Evolutionary conservation across 2,888 invertebrate species (phyloP).

Genomic region (Eupithecia tripunctaria): DNA sequence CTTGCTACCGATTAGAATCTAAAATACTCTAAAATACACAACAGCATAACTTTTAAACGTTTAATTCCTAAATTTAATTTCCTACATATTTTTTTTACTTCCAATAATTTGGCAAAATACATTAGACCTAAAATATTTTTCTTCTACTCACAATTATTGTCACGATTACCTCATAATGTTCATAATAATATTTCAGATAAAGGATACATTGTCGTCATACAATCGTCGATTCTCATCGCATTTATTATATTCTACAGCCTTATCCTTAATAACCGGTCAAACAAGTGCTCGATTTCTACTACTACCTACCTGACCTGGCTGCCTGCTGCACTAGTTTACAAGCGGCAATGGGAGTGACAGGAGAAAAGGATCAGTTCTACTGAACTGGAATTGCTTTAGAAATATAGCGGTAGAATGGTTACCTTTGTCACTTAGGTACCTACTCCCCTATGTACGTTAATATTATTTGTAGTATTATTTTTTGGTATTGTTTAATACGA

Average conservation of each 20-base stretch:
- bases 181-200: not conserved
- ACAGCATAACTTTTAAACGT: not conserved
- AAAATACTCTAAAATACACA: not conserved
- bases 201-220: not conserved
- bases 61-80: not conserved
- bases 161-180: slow-evolving; percentile 48
- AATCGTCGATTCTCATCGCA: not conserved
- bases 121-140: slow-evolving; percentile 18
- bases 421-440: not conserved
- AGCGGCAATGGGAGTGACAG: not conserved
- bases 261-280: not conserved
- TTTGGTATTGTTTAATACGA: not conserved
- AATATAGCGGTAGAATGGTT: not conserved
- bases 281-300: not conserved
- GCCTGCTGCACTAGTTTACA: not conserved
- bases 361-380: not conserved
- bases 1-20: not conserved
- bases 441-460: not conserved
- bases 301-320: not conserved
- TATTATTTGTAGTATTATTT: not conserved
- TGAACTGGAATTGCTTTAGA: not conserved
- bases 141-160: slow-evolving; percentile 55
- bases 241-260: not conserved
- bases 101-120: slow-evolving; percentile 49
- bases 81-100: slow-evolving; percentile 7